These are phyloP conservation scores for Pelagia noctiluca DNA, from an alignment of 30 jellyfish, hydroid and myxozoan genomes.

Conservation along the genomic window DNA sequence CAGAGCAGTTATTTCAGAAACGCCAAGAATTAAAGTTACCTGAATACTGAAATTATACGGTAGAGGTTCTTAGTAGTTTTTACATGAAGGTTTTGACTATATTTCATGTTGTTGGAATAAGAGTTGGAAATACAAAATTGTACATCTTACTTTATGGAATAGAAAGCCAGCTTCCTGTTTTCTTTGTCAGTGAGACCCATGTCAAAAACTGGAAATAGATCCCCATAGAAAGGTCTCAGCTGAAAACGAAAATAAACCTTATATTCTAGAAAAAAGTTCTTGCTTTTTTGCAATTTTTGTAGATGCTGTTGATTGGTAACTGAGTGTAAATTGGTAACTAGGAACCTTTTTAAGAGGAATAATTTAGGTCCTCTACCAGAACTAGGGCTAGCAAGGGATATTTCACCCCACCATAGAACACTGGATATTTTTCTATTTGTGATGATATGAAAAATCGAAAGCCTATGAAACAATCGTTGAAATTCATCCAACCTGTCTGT, in stretches of 20 bases:
- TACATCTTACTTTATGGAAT: constrained; percentile 68
- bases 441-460: too few species aligned
- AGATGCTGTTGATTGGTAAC: not conserved
- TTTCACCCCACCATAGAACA: not conserved
- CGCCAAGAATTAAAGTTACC: not conserved
- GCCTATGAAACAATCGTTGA: too few species aligned
- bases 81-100: not conserved
- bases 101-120: not conserved
- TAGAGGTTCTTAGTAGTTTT: not conserved
- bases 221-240: constrained; percentile 83
- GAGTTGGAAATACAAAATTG: too few species aligned
- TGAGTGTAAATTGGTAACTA: too few species aligned
- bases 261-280: not conserved
- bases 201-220: constrained; percentile 79
- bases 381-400: not conserved
- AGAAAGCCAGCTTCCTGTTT: constrained; percentile 55
- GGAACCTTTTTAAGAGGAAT: too few species aligned
- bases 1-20: not conserved
- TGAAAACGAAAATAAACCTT: constrained; percentile 7
- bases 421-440: not conserved
- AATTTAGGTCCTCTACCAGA: too few species aligned
- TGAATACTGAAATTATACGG: not conserved
- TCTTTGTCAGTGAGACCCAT: constrained; percentile 54
- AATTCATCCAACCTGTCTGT: too few species aligned
- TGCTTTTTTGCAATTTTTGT: not conserved